phyloP scores from a whole-genome alignment of 2,888 invertebrate species.

The Gastrophysa polygoni region DNA sequence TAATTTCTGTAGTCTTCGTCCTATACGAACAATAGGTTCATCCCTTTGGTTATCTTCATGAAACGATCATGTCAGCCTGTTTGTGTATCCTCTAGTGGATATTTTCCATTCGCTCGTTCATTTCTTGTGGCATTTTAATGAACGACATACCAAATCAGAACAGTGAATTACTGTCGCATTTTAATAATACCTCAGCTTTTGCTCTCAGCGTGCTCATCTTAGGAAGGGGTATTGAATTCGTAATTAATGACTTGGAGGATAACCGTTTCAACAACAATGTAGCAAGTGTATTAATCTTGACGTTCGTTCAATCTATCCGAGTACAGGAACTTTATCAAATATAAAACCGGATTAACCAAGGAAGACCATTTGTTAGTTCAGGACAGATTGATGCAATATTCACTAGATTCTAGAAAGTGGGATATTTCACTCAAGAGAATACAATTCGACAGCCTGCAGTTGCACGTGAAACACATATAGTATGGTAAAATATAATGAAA shows the following conservation, averaged over 20 bases:
- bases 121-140: slow-evolving; percentile 33
- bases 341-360: slow-evolving; percentile 12
- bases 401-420: not conserved
- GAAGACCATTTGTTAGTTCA: slow-evolving; percentile 16
- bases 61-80: too few relatives aligned
- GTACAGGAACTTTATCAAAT: slow-evolving; percentile 23
- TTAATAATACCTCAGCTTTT: slow-evolving; percentile 27
- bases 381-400: slow-evolving; percentile 8
- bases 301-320: slow-evolving; percentile 27
- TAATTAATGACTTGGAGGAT: slow-evolving; percentile 42
- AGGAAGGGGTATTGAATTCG: slow-evolving; percentile 27
- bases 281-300: slow-evolving; percentile 35
- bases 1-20: too few relatives aligned
- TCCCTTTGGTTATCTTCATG: too few relatives aligned
- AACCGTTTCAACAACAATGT: slow-evolving; percentile 40
- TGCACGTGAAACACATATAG: too few relatives aligned
- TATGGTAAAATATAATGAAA: too few relatives aligned
- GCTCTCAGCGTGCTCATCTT: slow-evolving; percentile 14
- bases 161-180: slow-evolving; percentile 32
- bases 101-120: slow-evolving; percentile 3
- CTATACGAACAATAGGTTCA: too few relatives aligned
- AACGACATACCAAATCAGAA: slow-evolving; percentile 31
- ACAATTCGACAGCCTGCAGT: too few relatives aligned
- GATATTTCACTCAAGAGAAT: too few relatives aligned
- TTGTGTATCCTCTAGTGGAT: too few relatives aligned